Evolutionary conservation across 1,140 invertebrate species (phyloP).

Genomic region (Pinna nobilis): DNA sequence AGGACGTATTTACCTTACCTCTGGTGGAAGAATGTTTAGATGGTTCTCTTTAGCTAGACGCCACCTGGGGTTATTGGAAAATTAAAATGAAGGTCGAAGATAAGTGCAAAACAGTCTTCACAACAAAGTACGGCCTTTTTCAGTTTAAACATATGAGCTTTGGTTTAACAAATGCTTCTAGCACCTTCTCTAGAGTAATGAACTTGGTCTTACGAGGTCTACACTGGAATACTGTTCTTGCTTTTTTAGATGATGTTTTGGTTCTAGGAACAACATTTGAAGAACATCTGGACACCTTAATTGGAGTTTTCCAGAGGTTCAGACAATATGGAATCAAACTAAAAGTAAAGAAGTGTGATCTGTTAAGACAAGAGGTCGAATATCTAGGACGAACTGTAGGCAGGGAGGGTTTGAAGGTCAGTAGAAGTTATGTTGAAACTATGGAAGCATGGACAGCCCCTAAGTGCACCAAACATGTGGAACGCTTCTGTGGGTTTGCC

Average conservation of each 20-base stretch:
- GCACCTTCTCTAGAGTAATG: constrained; percentile 20
- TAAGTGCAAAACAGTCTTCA: constrained; percentile 61
- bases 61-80: constrained; percentile 62
- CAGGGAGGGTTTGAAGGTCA: constrained; percentile 5
- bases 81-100: constrained; percentile 62
- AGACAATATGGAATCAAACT: constrained; percentile 21
- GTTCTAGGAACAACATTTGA: constrained; percentile 20
- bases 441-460: constrained; percentile 15
- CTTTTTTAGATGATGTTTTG: constrained; percentile 31
- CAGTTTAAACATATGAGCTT: constrained; percentile 7
- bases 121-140: constrained; percentile 16
- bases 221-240: constrained; percentile 19
- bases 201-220: constrained; percentile 20
- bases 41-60: constrained; percentile 33
- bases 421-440: constrained; percentile 15
- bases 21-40: constrained; percentile 30
- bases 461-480: constrained; percentile 10
- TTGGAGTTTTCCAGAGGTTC: constrained; percentile 19
- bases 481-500: constrained; percentile 24
- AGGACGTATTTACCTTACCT: constrained; percentile 27
- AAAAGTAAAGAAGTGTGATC: constrained; percentile 29
- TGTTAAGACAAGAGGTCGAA: constrained; percentile 22
- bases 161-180: constrained; percentile 15
- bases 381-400: constrained; percentile 20
- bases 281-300: constrained; percentile 19